Evolutionary conservation across 2,888 invertebrate species (phyloP).

Genomic region (Blastobasis adustella): DNA sequence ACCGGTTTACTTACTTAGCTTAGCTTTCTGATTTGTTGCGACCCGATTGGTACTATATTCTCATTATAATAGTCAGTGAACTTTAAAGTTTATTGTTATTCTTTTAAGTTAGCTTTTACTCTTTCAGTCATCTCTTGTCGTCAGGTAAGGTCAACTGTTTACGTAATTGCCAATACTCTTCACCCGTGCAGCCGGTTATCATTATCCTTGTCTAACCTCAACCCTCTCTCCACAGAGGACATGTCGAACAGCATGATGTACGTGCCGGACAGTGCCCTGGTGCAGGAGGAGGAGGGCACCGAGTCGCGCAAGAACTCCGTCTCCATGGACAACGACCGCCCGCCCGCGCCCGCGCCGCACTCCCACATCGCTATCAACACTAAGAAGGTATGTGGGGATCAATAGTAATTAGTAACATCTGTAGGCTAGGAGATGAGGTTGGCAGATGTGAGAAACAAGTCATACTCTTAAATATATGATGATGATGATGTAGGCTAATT

Average conservation of each 20-base stretch:
- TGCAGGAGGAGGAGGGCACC: slow-evolving; percentile 86
- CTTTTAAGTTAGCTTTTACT: too few relatives aligned
- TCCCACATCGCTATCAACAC: slow-evolving; percentile 90
- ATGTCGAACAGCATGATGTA: slow-evolving; percentile 90
- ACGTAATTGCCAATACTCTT: background rate
- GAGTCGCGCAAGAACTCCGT: slow-evolving; percentile 68
- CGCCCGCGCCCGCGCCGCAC: slow-evolving; percentile 52
- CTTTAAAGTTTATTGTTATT: too few relatives aligned
- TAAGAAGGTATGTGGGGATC: slow-evolving; percentile 78
- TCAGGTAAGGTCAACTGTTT: background rate
- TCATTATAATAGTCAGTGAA: too few relatives aligned
- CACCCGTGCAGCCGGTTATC: too few relatives aligned
- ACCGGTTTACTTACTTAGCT: too few relatives aligned
- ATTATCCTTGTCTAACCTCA: background rate
- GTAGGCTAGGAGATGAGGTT: too few relatives aligned
- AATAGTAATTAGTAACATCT: too few relatives aligned
- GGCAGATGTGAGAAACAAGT: too few relatives aligned
- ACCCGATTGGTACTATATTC: too few relatives aligned
- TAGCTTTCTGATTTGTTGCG: too few relatives aligned
- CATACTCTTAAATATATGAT: too few relatives aligned
- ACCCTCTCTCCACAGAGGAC: slow-evolving; percentile 47
- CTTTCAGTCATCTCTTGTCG: background rate
- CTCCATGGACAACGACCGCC: slow-evolving; percentile 55
- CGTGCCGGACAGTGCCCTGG: slow-evolving; percentile 89
- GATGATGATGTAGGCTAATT: too few relatives aligned